Base-by-base conservation (phyloP, 2,113 vertebrate species). In the Nettapus auritus region DNA sequence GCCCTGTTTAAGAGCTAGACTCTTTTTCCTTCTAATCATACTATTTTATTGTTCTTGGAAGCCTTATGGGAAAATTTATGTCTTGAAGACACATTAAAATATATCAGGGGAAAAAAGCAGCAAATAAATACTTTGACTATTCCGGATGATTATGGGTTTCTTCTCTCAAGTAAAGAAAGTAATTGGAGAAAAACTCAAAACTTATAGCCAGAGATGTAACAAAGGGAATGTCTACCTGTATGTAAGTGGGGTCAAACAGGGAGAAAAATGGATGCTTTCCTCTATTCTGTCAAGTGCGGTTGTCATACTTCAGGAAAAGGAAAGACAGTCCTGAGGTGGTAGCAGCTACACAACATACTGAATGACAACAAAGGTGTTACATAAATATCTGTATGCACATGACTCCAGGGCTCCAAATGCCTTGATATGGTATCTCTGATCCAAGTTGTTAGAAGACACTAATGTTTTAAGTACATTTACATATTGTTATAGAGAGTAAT, bases 41-140 rank as follows among this genome's bases (percentile, higher is more conserved):
- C 2, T 3, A 33, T 76, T 70, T 56, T 64, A 5, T 31, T 52
- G 29, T 26, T 70, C 19, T 56, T 83, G 11, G 19, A 64, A 11
- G 12, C 6, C 81, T 59, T 22, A 59, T 21, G 10, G 20, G 71
- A 80, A 82, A 57, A 26, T 2, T 28, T n/a, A 3, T 84, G 7
- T 22, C 53, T 53, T 56, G 29, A 78, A 44, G 20, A 62, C 3
- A 63, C 3, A 75, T 59, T 16, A 75, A 84, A 67, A 34, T 66
- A 26, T 23, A 55, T 9, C 29, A 36, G 22, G 23, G 2, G 7
- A 15, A 7, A 82, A 33, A 21, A 0, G 0, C 5, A 0, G 0
- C 6, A 63, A 75, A n/a, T 4, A 53, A 63, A 10, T 1, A 1
- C 4, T 68, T 88, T 83, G 23, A 78, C 15, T 36, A 60, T 75